Base-by-base conservation (phyloP, 2,888 invertebrate species). In the Tipula unca region DNA sequence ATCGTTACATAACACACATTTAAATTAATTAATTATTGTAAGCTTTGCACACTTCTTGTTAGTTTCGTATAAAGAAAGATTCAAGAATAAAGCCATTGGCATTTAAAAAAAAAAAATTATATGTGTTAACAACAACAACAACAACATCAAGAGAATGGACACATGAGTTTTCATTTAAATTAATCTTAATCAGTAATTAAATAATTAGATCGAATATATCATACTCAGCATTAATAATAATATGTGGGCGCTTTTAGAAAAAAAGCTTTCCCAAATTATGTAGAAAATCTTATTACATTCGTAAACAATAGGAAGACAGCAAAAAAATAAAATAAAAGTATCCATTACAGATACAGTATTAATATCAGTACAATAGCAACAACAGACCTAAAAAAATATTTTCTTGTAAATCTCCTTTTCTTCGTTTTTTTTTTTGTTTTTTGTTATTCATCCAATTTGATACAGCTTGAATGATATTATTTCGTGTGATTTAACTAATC, bases 401-500 rank as follows among this genome's bases (percentile, higher is more conserved):
- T 54, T 54, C 48, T 54, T 3, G 48, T 17, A 54, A 54, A 54
- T 54, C 3, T n/a, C 8, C n/a, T 54, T 54, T 54, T 54, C 4
- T 54, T 6, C 32, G n/a, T n/a, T n/a, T n/a, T n/a, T n/a, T n/a
- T n/a, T n/a, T n/a, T n/a, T n/a, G n/a, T n/a, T n/a, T 69, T 13
- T 69, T 69, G 20, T 69, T 69, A 69, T 69, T 69, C 69, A 25
- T 69, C 69, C 69, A 69, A 25, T 69, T 69, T 69, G 69, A 69
- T 69, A 20, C 10, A 1, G 69, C 69, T 25, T 25, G 10, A 25
- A 25, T 25, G 69, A 69, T 69, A 25, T 69, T 32, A 25, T 69
- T 69, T 69, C 69, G 25, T 69, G 69, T 69, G 69, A 69, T 69
- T 69, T 69, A 69, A 69, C 69, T 69, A 69, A 69, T 69, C 69